phyloP scores from a whole-genome alignment of 2,113 vertebrate genomes.

The Sciurus niger region DNA sequence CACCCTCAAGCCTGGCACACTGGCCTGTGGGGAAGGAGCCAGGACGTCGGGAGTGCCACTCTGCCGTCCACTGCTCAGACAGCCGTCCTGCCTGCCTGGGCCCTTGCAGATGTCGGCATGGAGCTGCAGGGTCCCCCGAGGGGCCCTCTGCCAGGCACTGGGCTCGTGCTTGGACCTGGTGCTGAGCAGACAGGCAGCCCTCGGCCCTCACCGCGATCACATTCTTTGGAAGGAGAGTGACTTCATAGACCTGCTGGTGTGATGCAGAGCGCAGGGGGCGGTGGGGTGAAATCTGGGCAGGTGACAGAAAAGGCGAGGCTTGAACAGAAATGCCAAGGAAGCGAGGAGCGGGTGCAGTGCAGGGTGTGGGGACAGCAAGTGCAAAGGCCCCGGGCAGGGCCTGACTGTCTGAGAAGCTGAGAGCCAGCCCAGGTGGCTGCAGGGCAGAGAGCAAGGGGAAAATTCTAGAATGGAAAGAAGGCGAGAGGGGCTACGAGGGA shows the following conservation, averaged over 20 bases:
- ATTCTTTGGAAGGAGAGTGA: too few relatives aligned
- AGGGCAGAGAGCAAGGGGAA: neutral
- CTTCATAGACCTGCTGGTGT: too few relatives aligned
- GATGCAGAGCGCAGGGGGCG: neutral
- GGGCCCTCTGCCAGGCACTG: neutral
- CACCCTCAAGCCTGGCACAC: neutral
- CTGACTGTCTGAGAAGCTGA: neutral
- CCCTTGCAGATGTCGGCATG: neutral
- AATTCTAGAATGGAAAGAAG: neutral
- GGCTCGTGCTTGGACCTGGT: too few relatives aligned
- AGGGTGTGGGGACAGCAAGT: neutral
- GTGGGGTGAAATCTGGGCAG: too few relatives aligned
- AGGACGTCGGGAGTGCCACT: fast-evolving
- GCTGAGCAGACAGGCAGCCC: too few relatives aligned
- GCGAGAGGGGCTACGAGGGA: too few relatives aligned
- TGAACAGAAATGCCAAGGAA: neutral
- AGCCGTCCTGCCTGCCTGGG: fast-evolving
- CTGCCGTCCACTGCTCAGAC: neutral
- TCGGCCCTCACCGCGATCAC: too few relatives aligned
- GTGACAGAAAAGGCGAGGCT: neutral
- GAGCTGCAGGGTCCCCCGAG: neutral
- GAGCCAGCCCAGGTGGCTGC: neutral
- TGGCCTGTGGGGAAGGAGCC: neutral
- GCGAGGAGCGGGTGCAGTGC: neutral
- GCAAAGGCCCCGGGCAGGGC: neutral